Conservation (phyloP, 2,797 vertebrate species). For the Pseudochromis fuscus region DNA sequence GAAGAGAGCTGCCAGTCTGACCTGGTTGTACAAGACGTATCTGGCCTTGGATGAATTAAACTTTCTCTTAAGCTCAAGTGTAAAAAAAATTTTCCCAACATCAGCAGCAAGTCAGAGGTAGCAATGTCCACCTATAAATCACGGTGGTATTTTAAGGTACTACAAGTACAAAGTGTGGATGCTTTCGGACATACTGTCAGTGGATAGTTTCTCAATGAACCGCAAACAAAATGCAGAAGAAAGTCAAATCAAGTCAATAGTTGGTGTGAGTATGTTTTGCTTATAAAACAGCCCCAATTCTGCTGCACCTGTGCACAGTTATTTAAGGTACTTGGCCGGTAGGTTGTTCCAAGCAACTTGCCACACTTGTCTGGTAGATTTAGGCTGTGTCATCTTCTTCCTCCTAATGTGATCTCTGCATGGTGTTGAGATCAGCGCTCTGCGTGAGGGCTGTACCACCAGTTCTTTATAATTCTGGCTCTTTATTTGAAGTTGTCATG, state of each 20-base stretch:
- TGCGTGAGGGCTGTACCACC: constrained; percentile 2
- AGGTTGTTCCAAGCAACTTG: background rate
- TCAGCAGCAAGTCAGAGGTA: background rate
- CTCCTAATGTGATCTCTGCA: too few relatives aligned
- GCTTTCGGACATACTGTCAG: too few relatives aligned
- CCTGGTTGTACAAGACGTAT: background rate
- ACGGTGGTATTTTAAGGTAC: background rate
- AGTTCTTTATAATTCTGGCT: background rate
- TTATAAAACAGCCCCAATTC: background rate
- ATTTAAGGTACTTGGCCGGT: too few relatives aligned
- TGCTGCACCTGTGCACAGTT: background rate
- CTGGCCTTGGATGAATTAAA: constrained; percentile 1
- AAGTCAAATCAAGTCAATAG: background rate
- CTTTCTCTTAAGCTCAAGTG: background rate
- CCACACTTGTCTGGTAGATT: background rate
- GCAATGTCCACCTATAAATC: constrained; percentile 2
- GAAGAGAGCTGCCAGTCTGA: constrained; percentile 1
- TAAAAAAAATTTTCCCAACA: background rate
- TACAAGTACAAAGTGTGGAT: background rate
- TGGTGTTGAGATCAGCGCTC: background rate
- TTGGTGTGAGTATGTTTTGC: background rate
- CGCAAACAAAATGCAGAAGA: background rate
- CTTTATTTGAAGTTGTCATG: background rate
- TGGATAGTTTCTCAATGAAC: background rate
- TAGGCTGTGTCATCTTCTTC: too few relatives aligned